Evolutionary conservation across 2,797 vertebrate genomes (phyloP), one percentile per base, ranked within the genome.

Genomic region (Toxotes lorentzi): DNA sequence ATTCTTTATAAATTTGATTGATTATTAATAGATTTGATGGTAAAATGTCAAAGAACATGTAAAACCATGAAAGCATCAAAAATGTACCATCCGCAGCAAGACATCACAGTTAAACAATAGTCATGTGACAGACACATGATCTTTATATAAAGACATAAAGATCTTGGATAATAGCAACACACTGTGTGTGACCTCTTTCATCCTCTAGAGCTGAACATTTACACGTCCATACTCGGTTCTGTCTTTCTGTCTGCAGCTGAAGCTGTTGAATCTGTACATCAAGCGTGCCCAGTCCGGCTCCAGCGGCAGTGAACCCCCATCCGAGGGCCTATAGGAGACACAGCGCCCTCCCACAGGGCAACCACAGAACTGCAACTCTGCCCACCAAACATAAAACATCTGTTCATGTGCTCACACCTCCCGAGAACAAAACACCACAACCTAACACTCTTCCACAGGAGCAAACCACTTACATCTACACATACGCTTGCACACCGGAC

Each of bases 241-340:
- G 38, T 76, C 35, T 75, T 9, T 84, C 45, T 84, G 5, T 91
- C 17, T 30, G 6, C 92, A 99, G 98, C 96, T 99, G 94, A 99
- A 99, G 93, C 95, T 99, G 90, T 88, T 99, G 94, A 99, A 99
- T 90, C 95, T 99, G 71, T 99, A 99, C 94, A 99, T 99, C 95
- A 99, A 98, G 88, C 97, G 98, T 12, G 97, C 98, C 87, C 98
- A 99, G 75, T 98, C 97, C 1, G 97, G 97, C 86, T 96, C 97
- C 76, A 93, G 95, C 65, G 95, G 95, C 85, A 92, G 94, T 2
- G 98, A 99, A 40, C 94, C 96, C 65, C 72, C 95, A 2, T 85
- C 96, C 74, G 98, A 99, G 16, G 96, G 95, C 90, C 96, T 97
- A 93, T 93, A 93, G 91, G 86, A 84, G 79, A 70, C 65, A 76